A percentile compares a stretch with the other conserved stretches of the same genome.
These are phyloP conservation scores for Autographa gamma DNA, from an alignment of 2,888 invertebrate species.

Conservation along the genomic window DNA sequence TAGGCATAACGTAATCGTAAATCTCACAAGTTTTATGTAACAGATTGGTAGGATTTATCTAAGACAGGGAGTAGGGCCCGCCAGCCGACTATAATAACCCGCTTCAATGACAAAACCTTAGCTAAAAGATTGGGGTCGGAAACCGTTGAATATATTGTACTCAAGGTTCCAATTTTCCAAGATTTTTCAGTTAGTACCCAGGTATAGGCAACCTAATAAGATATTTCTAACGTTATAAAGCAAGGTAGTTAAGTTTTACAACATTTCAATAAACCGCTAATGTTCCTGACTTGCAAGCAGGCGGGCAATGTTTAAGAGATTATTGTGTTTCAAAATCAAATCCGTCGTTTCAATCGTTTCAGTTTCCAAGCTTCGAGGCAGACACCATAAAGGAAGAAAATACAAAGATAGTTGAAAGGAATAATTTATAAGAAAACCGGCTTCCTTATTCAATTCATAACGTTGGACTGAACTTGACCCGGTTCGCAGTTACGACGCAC, in stretches of 20 bases:
- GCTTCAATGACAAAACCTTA: constrained; percentile 56
- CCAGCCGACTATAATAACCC: constrained; percentile 60
- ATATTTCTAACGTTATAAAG: background rate
- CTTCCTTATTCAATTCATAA: constrained; percentile 55
- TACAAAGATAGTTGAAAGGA: background rate
- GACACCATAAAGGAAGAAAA: background rate
- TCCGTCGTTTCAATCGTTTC: background rate
- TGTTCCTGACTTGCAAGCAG: too few relatives aligned
- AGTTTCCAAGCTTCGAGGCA: background rate
- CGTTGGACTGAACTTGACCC: constrained; percentile 45
- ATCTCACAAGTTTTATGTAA: constrained; percentile 57
- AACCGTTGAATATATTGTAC: constrained; percentile 4
- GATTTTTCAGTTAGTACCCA: background rate
- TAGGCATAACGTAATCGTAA: constrained; percentile 50
- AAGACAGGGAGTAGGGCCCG: constrained; percentile 52
- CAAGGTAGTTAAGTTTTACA: too few relatives aligned
- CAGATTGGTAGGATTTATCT: constrained; percentile 60
- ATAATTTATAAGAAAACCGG: constrained; percentile 45
- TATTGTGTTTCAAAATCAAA: background rate
- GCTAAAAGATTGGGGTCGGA: constrained; percentile 46
- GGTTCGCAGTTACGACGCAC: constrained; percentile 55
- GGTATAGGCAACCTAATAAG: background rate
- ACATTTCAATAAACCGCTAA: too few relatives aligned
- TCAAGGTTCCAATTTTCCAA: background rate
- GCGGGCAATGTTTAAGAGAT: too few relatives aligned